Evolutionary conservation across 2,888 invertebrate genomes (phyloP).

Genomic region (Carcina quercana): DNA sequence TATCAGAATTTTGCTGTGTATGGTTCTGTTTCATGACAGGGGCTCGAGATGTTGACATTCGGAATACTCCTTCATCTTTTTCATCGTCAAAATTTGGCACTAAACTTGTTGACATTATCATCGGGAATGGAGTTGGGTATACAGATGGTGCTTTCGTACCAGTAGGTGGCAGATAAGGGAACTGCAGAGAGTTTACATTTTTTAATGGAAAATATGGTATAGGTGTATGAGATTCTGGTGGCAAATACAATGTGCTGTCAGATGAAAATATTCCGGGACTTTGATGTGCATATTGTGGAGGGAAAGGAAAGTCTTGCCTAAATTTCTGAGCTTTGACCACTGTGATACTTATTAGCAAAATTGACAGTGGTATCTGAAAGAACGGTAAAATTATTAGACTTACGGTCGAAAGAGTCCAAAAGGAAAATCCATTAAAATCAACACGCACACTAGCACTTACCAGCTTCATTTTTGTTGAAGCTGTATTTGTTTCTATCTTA

Average conservation of each 20-base stretch:
- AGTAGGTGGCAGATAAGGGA: conserved; percentile 48
- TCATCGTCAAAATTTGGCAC: conserved; percentile 37
- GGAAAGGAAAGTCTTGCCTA: conserved; percentile 46
- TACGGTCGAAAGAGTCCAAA: conserved; percentile 22
- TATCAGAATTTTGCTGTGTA: conserved; percentile 25
- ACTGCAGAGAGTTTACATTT: conserved; percentile 45
- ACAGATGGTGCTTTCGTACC: conserved; percentile 43
- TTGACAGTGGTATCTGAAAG: conserved; percentile 53
- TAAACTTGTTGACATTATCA: conserved; percentile 42
- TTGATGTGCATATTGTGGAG: conserved; percentile 45
- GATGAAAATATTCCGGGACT: conserved; percentile 37
- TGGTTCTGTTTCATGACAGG: conserved; percentile 26
- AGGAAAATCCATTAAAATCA: conserved; percentile 24
- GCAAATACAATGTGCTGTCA: conserved; percentile 52
- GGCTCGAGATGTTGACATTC: conserved; percentile 20
- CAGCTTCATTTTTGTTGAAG: conserved; percentile 64
- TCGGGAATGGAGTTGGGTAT: conserved; percentile 47
- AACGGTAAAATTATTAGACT: conserved; percentile 22
- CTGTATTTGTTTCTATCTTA: conserved; percentile 29
- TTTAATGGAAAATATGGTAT: conserved; percentile 50
- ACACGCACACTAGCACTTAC: conserved; percentile 53
- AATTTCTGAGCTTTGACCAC: conserved; percentile 33
- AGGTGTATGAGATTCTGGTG: conserved; percentile 52
- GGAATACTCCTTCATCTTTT: conserved; percentile 27
- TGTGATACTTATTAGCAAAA: conserved; percentile 34